Conservation (phyloP, 2,113 vertebrate species). For the Naja naja region DNA sequence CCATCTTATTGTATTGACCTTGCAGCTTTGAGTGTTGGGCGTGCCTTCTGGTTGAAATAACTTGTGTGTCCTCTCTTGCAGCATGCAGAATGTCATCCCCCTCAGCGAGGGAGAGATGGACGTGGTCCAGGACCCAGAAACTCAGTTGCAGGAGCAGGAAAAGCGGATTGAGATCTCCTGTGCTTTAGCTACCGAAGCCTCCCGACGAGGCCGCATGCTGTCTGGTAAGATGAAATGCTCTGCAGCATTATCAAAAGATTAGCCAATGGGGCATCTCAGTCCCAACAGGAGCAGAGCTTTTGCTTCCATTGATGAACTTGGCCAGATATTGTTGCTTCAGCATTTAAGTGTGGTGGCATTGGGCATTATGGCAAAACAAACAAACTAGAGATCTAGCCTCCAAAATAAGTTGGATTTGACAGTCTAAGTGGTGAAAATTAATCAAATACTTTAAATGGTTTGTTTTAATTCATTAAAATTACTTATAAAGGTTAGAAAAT, state of each 20-base stretch:
- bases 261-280: too few species aligned
- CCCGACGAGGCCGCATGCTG: slow-evolving; percentile 89
- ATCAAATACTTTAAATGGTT: neutral
- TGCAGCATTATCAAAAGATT: neutral
- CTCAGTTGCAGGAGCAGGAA: slow-evolving; percentile 93
- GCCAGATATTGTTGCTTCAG: too few species aligned
- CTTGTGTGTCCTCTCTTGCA: slow-evolving; percentile 48
- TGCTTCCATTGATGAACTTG: neutral
- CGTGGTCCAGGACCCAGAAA: slow-evolving; percentile 76
- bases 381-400: neutral
- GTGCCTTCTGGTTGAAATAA: neutral
- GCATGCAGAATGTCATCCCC: slow-evolving; percentile 92
- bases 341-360: neutral
- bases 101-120: slow-evolving; percentile 84
- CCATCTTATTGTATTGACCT: neutral
- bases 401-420: neutral
- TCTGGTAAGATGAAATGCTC: slow-evolving; percentile 78
- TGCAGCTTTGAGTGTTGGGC: neutral
- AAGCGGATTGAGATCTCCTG: slow-evolving; percentile 97
- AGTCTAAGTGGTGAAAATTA: neutral
- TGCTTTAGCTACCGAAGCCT: slow-evolving; percentile 90
- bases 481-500: neutral
- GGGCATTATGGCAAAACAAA: neutral
- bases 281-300: neutral
- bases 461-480: neutral